Evolutionary conservation across 1,140 invertebrate genomes (phyloP), one percentile per base, ranked within the genome.

Genomic region (Glossosoma conforme): DNA sequence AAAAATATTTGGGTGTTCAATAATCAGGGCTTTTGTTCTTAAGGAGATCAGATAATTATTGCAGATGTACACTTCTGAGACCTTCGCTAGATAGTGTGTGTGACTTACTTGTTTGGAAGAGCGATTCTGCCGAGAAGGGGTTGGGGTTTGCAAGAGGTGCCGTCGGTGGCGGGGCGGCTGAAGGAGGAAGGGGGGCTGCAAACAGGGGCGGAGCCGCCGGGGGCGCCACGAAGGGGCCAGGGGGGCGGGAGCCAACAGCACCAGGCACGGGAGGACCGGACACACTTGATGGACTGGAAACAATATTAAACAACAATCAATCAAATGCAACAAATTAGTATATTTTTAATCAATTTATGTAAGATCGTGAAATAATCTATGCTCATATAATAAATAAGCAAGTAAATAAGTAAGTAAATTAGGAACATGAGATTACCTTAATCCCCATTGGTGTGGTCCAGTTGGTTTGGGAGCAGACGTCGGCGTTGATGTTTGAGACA

Each of bases 41-140:
- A n/a, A n/a, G n/a, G n/a, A n/a, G n/a, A n/a, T n/a, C n/a, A n/a
- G n/a, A n/a, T n/a, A n/a, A n/a, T n/a, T n/a, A n/a, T n/a, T n/a
- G n/a, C n/a, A n/a, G n/a, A n/a, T n/a, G n/a, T n/a, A n/a, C n/a
- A n/a, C n/a, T n/a, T n/a, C n/a, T n/a, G n/a, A n/a, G n/a, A n/a
- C n/a, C n/a, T n/a, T n/a, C n/a, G n/a, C n/a, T n/a, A n/a, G n/a
- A n/a, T n/a, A n/a, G n/a, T n/a, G n/a, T n/a, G n/a, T n/a, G 17
- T 14, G 4, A 47, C 51, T 53, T 76, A 84, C 86, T 90, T 58
- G 87, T 80, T 75, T 90, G 87, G 62, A 92, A 91, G 28, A 91
- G 77, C 58, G 87, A 90, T 66, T 91, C 88, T 10, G 88, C 88
- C 2, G 88, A 88, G 69, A 91, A 91, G 3, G 89, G 89, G 68